Evolutionary conservation across 2,113 vertebrate species (phyloP), one percentile per base, ranked within the genome.

Genomic region (Sula dactylatra): DNA sequence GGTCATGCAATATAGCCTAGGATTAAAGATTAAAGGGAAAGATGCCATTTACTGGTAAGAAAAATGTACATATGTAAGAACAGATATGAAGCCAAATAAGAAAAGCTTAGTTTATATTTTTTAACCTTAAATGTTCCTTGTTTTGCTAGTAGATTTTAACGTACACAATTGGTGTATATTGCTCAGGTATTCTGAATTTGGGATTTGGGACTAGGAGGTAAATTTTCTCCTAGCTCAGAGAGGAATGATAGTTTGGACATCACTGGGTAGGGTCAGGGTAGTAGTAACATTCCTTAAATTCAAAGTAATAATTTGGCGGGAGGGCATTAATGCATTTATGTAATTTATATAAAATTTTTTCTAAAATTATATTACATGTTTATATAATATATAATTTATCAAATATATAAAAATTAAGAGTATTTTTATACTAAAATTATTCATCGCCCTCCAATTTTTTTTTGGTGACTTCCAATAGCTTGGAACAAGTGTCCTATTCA

Each of bases 161-260:
- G 2, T 26, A 42, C 3, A 1, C 4, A 11, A 14, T n/a, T 49
- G 3, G 1, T 38, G 8, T 36, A 7, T 38, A 56, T n/a, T 55
- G 36, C 8, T 77, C 10, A 52, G 22, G 15, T 36, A 49, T 83
- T 83, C 16, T 64, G 67, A 79, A 73, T 54, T 15, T 64, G 36
- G 21, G 38, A 25, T 42, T 44, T 72, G 42, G 44, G 8, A 31
- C 4, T 27, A 78, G 24, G 17, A 84, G 4, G 18, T 52, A 91
- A 54, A 44, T 56, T 74, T 92, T 87, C 10, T 52, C 16, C 31
- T 42, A 36, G 17, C 9, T 65, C 20, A 58, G 7, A 70, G 18
- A 91, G 18, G 42, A 88, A 67, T 50, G 24, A 31, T 36, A 34
- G 13, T 72, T 93, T 83, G 40, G 62, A 54, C 10, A n/a, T 26